phyloP scores from a whole-genome alignment of 2,797 vertebrate genomes.

The Centropyge bicolor region DNA sequence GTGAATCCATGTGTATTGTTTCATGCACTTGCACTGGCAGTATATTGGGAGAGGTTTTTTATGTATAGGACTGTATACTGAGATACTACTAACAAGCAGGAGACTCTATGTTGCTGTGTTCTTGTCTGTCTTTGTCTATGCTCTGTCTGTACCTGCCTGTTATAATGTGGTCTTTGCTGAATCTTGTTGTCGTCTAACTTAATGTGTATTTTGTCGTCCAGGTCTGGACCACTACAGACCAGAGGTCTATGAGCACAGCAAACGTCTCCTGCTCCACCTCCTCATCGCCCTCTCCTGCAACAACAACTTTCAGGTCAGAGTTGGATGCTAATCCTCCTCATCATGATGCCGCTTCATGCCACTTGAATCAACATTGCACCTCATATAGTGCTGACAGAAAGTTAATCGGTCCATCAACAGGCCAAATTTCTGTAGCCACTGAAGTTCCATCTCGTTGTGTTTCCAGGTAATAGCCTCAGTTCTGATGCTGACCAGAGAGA shows the following conservation, averaged over 20 bases:
- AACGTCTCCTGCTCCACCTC: constrained; percentile 95
- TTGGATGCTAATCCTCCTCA: neutral
- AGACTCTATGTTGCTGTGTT: neutral
- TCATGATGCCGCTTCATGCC: neutral
- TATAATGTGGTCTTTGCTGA: neutral
- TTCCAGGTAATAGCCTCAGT: constrained; percentile 92
- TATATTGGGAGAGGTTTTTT: neutral
- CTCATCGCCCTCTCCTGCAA: constrained; percentile 96
- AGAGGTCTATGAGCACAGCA: constrained; percentile 99
- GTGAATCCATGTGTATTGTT: constrained; percentile 23
- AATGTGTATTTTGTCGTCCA: constrained; percentile 68
- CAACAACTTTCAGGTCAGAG: constrained; percentile 91
- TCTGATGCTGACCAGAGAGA: constrained; percentile 94
- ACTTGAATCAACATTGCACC: neutral
- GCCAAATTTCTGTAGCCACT: neutral
- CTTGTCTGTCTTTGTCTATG: neutral
- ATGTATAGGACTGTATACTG: neutral
- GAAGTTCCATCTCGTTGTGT: neutral
- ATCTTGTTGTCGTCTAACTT: constrained; percentile 27
- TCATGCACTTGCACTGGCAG: neutral
- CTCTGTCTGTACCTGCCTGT: neutral
- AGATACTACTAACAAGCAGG: neutral
- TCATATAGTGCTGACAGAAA: no score
- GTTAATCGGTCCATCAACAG: neutral
- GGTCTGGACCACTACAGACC: constrained; percentile 98